Evolutionary conservation across 1,140 invertebrate genomes (phyloP).

Genomic region (Lasioglossum albipes): DNA sequence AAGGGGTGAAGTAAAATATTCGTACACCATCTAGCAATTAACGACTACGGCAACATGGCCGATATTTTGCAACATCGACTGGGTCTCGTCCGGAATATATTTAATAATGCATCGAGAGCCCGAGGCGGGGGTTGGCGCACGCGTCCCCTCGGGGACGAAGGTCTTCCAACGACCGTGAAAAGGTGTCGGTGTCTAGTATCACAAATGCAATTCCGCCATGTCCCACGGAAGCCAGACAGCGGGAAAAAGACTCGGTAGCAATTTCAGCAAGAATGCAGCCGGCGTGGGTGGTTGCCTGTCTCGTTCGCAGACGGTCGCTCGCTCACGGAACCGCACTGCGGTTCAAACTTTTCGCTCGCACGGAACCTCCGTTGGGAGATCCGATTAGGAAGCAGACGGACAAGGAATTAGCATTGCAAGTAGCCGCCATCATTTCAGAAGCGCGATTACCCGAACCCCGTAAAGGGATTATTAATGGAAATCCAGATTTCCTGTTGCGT

Average conservation of each 20-base stretch:
- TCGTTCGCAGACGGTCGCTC: slow-evolving; percentile 1
- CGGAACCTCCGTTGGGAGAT: slow-evolving; percentile 13
- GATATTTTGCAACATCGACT: neutral
- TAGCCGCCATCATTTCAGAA: slow-evolving; percentile 1
- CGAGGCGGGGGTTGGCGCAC: slow-evolving; percentile 22
- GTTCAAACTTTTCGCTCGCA: slow-evolving; percentile 24
- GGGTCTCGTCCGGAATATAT: slow-evolving; percentile 27
- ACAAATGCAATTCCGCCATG: slow-evolving; percentile 28
- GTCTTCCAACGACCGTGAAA: slow-evolving; percentile 49
- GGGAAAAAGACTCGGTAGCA: slow-evolving; percentile 11
- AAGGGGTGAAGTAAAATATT: neutral
- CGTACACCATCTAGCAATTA: neutral
- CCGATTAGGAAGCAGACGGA: slow-evolving; percentile 43
- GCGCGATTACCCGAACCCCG: slow-evolving; percentile 10
- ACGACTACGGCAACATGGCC: neutral
- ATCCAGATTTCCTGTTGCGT: slow-evolving; percentile 15
- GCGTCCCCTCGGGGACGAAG: slow-evolving; percentile 39
- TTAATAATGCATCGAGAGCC: slow-evolving; percentile 58
- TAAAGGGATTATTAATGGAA: slow-evolving; percentile 29
- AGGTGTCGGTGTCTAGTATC: slow-evolving; percentile 41
- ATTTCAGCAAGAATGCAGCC: slow-evolving; percentile 43
- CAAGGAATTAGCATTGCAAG: slow-evolving; percentile 40
- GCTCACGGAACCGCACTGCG: slow-evolving; percentile 6
- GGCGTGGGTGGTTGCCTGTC: neutral
- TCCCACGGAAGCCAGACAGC: slow-evolving; percentile 5